Conservation (phyloP, 1,140 invertebrate genomes). For the Pemphigus obesinymphae region DNA sequence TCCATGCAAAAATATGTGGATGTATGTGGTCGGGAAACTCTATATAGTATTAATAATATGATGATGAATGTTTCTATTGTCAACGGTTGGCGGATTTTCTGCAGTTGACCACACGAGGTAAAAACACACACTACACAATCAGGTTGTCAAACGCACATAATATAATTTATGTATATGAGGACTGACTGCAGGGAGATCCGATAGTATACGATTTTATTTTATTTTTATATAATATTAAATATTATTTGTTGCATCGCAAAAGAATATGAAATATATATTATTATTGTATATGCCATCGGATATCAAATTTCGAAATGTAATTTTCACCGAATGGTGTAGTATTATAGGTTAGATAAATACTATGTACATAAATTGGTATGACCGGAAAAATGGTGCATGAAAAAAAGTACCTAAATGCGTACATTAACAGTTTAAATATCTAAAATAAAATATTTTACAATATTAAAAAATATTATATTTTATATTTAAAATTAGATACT, state of each 20-base stretch:
- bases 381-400: no score
- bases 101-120: background rate
- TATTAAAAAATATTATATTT: no score
- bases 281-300: background rate
- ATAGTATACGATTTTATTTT: background rate
- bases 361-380: no score
- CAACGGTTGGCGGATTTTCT: background rate
- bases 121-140: background rate
- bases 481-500: no score
- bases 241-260: background rate
- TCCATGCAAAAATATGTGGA: background rate
- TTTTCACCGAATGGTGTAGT: no score
- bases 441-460: no score
- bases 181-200: background rate
- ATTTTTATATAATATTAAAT: background rate
- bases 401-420: no score
- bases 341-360: no score
- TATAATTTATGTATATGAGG: background rate
- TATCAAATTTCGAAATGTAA: background rate
- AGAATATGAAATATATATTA: no score
- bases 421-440: no score
- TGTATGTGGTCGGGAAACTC: background rate
- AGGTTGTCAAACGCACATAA: background rate
- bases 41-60: background rate
- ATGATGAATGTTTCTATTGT: constrained; percentile 32